Percentiles rank a stretch among this genome's conserved stretches.
These are phyloP conservation scores for Entosphenus tridentatus DNA, from an alignment of 2,113 vertebrate genomes.

Conservation along the genomic window DNA sequence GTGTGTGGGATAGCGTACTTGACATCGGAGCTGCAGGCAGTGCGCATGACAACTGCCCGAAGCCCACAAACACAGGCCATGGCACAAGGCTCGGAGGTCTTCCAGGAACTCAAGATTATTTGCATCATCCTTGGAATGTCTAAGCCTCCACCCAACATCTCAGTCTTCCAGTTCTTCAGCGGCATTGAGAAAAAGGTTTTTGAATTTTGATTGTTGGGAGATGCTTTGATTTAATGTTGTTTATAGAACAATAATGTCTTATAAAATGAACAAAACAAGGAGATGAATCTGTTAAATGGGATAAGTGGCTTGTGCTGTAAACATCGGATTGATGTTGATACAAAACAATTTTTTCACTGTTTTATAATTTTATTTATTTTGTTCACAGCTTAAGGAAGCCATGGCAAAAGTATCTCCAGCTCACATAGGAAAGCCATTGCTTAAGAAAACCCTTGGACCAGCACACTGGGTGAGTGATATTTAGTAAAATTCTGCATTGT, in stretches of 20 bases:
- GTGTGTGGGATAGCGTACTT: slow-evolving; percentile 41
- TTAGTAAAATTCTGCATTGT: background rate
- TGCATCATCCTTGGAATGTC: slow-evolving; percentile 92
- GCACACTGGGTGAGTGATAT: slow-evolving; percentile 52
- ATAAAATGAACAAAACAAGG: too few relatives aligned
- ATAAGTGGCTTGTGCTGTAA: too few relatives aligned
- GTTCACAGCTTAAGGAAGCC: slow-evolving; percentile 64
- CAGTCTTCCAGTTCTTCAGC: slow-evolving; percentile 98
- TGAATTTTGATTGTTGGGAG: background rate
- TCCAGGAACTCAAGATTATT: slow-evolving; percentile 78
- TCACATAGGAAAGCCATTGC: slow-evolving; percentile 58
- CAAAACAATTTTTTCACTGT: too few relatives aligned
- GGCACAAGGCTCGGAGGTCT: slow-evolving; percentile 50
- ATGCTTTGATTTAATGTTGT: slow-evolving; percentile 4
- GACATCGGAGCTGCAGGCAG: slow-evolving; percentile 86
- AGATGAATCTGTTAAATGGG: too few relatives aligned
- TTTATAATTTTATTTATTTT: too few relatives aligned
- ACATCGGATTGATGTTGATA: too few relatives aligned
- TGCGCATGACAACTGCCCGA: slow-evolving; percentile 61
- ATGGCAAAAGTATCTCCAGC: slow-evolving; percentile 51
- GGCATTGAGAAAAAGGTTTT: slow-evolving; percentile 94
- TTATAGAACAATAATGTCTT: too few relatives aligned
- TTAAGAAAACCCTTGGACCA: slow-evolving; percentile 68
- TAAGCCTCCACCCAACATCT: slow-evolving; percentile 88
- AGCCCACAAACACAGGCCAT: slow-evolving; percentile 36